phyloP scores from a whole-genome alignment of 2,888 invertebrate genomes.

The Eupithecia exiguata region DNA sequence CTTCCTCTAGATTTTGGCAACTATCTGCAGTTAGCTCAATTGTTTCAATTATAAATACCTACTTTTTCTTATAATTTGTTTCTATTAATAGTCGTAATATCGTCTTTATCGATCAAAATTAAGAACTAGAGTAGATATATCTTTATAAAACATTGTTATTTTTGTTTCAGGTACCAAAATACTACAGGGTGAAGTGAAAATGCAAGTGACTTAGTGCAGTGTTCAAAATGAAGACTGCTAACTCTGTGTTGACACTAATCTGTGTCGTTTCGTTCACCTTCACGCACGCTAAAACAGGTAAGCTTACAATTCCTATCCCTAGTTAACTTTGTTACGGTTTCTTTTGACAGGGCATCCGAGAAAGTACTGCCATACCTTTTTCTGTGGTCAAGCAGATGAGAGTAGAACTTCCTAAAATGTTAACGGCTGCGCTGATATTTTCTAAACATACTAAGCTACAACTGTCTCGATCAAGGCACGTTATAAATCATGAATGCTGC shows the following conservation, averaged over 20 bases:
- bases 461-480: no score
- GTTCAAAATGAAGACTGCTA: slow-evolving; percentile 73
- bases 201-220: slow-evolving; percentile 70
- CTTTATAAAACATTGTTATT: background rate
- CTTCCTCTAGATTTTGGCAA: no score
- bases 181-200: slow-evolving; percentile 56
- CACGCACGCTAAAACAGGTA: slow-evolving; percentile 82
- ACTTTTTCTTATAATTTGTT: no score
- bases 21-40: no score
- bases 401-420: background rate
- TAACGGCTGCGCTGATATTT: background rate
- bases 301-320: slow-evolving; percentile 41
- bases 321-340: background rate
- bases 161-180: slow-evolving; percentile 49
- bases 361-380: background rate
- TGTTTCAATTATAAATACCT: no score
- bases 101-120: no score
- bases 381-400: background rate
- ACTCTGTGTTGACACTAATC: slow-evolving; percentile 72
- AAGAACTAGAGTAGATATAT: no score
- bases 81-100: no score
- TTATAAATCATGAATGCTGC: no score
- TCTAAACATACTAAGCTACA: no score
- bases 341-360: background rate
- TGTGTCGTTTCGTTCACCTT: slow-evolving; percentile 77